These are phyloP conservation scores for Caerostris darwini DNA, from an alignment of 1,140 invertebrate species.

Conservation along the genomic window DNA sequence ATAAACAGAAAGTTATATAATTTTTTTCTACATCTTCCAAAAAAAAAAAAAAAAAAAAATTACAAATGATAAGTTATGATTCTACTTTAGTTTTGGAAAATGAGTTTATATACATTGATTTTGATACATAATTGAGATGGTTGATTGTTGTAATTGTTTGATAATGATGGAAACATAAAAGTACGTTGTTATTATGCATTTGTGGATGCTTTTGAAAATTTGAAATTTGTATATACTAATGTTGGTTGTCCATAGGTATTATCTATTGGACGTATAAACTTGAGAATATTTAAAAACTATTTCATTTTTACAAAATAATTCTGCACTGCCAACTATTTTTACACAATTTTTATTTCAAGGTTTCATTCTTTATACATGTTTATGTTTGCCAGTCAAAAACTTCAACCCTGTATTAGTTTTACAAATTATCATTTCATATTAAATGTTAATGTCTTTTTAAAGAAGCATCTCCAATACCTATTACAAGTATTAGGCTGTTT, in stretches of 20 bases:
- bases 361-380: constrained; percentile 30
- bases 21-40: too few relatives aligned
- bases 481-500: constrained; percentile 16
- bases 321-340: constrained; percentile 63
- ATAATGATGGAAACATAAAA: background rate
- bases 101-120: background rate
- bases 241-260: constrained; percentile 40
- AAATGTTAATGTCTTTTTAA: constrained; percentile 34
- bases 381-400: background rate
- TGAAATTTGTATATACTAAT: constrained; percentile 44
- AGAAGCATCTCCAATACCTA: background rate
- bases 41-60: too few relatives aligned
- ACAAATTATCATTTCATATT: constrained; percentile 9
- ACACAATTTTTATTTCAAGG: constrained; percentile 52
- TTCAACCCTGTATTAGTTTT: constrained; percentile 10
- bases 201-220: background rate
- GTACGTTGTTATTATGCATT: constrained; percentile 9
- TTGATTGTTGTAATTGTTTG: constrained; percentile 24
- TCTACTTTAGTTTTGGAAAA: background rate
- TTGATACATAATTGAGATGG: background rate
- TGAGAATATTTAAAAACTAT: constrained; percentile 23
- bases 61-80: too few relatives aligned
- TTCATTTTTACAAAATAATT: constrained; percentile 37
- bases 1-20: too few relatives aligned
- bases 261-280: constrained; percentile 33